phyloP scores from a whole-genome alignment of 2,888 invertebrate species.

The Pycnomerus fuliginosus region DNA sequence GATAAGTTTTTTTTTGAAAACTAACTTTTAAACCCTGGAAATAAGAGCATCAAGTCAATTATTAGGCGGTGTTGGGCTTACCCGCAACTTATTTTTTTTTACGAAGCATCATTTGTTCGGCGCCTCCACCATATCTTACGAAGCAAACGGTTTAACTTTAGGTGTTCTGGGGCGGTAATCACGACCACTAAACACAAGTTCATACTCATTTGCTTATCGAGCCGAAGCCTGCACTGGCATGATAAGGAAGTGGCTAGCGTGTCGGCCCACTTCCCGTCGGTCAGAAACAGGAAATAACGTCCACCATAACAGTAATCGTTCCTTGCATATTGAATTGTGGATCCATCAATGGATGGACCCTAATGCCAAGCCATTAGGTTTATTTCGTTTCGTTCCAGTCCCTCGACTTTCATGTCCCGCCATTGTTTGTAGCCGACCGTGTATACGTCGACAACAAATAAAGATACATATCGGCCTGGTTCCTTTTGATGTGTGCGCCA shows the following conservation, averaged over 20 bases:
- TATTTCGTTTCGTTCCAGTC: conserved; percentile 10
- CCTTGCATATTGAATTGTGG: not conserved
- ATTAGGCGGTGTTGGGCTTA: too few species aligned
- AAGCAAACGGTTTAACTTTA: too few species aligned
- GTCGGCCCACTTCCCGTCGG: conserved; percentile 31
- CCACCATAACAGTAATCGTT: conserved; percentile 5
- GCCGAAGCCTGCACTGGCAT: conserved; percentile 26
- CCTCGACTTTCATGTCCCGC: conserved; percentile 7
- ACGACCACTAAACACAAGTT: too few species aligned
- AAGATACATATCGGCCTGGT: conserved; percentile 10
- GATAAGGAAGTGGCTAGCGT: conserved; percentile 42
- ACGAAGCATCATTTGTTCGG: too few species aligned
- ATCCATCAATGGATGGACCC: not conserved
- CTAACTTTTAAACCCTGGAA: too few species aligned
- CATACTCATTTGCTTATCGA: conserved; percentile 31
- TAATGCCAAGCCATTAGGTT: conserved; percentile 3
- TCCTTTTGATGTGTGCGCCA: conserved; percentile 13
- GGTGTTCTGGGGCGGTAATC: too few species aligned
- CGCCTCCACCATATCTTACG: too few species aligned
- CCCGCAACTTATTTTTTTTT: too few species aligned
- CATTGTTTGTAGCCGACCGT: conserved; percentile 2
- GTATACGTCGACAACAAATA: conserved; percentile 5
- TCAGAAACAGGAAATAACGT: conserved; percentile 41
- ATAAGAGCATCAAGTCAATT: too few species aligned
- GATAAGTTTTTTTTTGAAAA: too few species aligned